Percentiles rank a stretch among this genome's conserved stretches.
Evolutionary conservation across 2,888 invertebrate species (phyloP).

Genomic region (Nematopogon swammerdamellus): DNA sequence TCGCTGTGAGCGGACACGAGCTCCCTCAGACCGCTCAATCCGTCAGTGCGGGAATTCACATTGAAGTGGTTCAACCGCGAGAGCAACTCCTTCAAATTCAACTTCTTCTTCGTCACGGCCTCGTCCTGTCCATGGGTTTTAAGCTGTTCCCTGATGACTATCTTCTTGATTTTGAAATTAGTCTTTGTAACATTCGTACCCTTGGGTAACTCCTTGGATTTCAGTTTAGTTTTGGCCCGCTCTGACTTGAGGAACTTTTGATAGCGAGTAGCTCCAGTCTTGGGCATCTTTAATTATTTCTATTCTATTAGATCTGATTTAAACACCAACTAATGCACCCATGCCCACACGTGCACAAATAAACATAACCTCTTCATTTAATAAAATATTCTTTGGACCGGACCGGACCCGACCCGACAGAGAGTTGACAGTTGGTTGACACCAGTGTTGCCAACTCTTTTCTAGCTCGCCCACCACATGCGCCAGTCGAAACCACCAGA

Average conservation of each 20-base stretch:
- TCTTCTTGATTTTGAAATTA: conserved; percentile 85
- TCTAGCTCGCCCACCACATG: too few species aligned
- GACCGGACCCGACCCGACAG: too few species aligned
- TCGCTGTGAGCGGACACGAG: conserved; percentile 33
- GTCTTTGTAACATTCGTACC: conserved; percentile 88
- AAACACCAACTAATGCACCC: too few species aligned
- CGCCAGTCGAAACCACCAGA: too few species aligned
- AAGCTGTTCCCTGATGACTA: conserved; percentile 77
- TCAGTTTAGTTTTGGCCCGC: conserved; percentile 86
- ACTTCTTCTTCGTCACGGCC: conserved; percentile 63
- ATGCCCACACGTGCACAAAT: too few species aligned
- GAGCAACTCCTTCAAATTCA: conserved; percentile 69
- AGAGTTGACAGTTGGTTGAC: too few species aligned
- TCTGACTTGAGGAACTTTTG: conserved; percentile 78
- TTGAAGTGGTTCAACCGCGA: conserved; percentile 74
- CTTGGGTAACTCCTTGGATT: conserved; percentile 77
- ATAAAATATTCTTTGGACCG: too few species aligned
- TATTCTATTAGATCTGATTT: too few species aligned
- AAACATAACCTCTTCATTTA: too few species aligned
- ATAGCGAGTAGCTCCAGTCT: conserved; percentile 56
- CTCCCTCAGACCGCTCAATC: conserved; percentile 59
- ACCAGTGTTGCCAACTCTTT: too few species aligned
- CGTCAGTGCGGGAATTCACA: conserved; percentile 62
- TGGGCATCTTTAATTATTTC: conserved; percentile 35
- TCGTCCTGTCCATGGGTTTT: conserved; percentile 48